Evolutionary conservation across 2,113 vertebrate species (phyloP), one percentile per base, ranked within the genome.

Genomic region (Cryptotis parvus): DNA sequence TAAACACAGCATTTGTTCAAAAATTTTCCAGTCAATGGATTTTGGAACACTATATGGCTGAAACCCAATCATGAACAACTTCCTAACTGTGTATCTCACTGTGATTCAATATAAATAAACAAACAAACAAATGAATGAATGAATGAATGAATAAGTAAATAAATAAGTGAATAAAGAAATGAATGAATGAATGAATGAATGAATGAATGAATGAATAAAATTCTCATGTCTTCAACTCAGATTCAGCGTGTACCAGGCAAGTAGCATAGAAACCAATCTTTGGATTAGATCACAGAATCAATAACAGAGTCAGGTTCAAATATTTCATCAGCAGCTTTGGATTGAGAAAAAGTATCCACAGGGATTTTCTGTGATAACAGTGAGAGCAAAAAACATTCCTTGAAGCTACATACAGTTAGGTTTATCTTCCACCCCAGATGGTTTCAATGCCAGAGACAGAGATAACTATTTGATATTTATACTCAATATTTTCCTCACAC

Each of bases 381-480:
- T 16, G 89, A 45, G n/a, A 37, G 9, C 12, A 77, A 78, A 85
- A 92, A 49, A 68, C n/a, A 2, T 31, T 90, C 80, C 91, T 79
- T n/a, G n/a, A 77, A 83, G n/a, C 10, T 16, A 1, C 20, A 39
- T 1, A 41, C 0, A 39, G 68, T 66, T 61, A 78, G 39, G 41
- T 63, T 90, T 90, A 73, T 86, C 84, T 95, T 29, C 41, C 68
- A 14, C 9, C 27, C 43, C 45, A 78, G 45, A 37, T 86, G 69
- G 27, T 49, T 88, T 76, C 55, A 41, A 39, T 18, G 63, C 39
- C 70, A 87, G 72, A 89, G 29, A 72, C 73, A 96, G 45, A 89
- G 75, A 83, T 37, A 72, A 52, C 18, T 18, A 84, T 84, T 84
- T 86, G 81, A 93, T 93, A 93, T 73, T 80, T 78, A 91, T 27